Conservation (phyloP, 2,888 invertebrate genomes). For the Anthrax anthrax region DNA sequence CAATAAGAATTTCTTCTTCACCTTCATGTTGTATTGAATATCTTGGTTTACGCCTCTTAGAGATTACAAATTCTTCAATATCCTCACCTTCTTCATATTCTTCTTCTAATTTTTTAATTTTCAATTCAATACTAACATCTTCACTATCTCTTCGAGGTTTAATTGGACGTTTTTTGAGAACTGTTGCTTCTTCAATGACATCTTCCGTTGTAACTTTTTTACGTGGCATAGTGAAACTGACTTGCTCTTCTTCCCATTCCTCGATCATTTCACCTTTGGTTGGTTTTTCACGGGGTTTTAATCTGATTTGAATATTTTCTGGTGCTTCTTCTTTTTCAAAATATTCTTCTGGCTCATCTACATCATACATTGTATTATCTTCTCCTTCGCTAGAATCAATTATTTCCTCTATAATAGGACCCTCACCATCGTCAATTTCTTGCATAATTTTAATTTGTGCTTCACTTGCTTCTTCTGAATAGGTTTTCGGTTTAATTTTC, state of each 20-base stretch:
- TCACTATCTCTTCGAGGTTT: conserved; percentile 28
- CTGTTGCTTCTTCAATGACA: conserved; percentile 31
- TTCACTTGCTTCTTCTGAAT: conserved; percentile 63
- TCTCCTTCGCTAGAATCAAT: conserved; percentile 39
- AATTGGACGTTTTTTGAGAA: conserved; percentile 25
- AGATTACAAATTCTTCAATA: conserved; percentile 36
- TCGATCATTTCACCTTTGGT: conserved; percentile 20
- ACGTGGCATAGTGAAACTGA: conserved; percentile 28
- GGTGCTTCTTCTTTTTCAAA: conserved; percentile 43
- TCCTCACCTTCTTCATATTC: conserved; percentile 19
- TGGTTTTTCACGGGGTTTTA: conserved; percentile 30
- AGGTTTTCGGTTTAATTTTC: conserved; percentile 56
- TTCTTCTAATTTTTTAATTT: conserved; percentile 9
- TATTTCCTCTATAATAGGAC: conserved; percentile 45
- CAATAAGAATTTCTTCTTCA: conserved; percentile 40
- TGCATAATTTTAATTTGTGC: conserved; percentile 53
- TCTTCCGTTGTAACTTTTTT: conserved; percentile 35
- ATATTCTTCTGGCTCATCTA: conserved; percentile 36
- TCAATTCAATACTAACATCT: conserved; percentile 14
- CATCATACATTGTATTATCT: conserved; percentile 39
- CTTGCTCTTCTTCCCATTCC: conserved; percentile 23
- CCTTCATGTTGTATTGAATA: conserved; percentile 44
- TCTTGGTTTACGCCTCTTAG: conserved; percentile 32
- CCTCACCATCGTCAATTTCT: conserved; percentile 44
- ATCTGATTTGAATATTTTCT: conserved; percentile 35